phyloP scores from a whole-genome alignment of 2,113 vertebrate species.

The Corythornis cristatus region DNA sequence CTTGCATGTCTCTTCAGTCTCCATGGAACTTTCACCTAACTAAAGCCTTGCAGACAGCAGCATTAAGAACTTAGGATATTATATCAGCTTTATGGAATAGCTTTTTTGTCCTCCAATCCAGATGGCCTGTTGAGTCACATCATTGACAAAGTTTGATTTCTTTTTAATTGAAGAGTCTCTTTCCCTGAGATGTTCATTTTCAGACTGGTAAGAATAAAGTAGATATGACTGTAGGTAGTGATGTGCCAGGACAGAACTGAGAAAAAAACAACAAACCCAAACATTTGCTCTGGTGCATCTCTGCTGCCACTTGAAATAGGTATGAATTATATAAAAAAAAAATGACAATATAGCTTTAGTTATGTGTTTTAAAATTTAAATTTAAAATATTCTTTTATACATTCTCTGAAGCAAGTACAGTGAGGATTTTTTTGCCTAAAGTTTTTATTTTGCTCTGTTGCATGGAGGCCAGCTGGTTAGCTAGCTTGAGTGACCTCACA shows the following conservation, averaged over 20 bases:
- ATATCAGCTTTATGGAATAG: background rate
- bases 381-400: slow-evolving; percentile 14
- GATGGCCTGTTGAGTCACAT: background rate
- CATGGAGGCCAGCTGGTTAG: slow-evolving; percentile 69
- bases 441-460: slow-evolving; percentile 65
- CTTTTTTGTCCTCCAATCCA: background rate
- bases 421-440: slow-evolving; percentile 14
- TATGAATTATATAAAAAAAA: background rate
- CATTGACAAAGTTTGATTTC: background rate
- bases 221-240: background rate
- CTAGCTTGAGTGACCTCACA: slow-evolving; percentile 73
- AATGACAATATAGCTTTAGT: background rate
- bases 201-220: background rate
- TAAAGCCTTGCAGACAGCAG: background rate
- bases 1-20: background rate
- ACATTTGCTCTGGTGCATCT: background rate
- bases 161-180: background rate
- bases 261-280: background rate
- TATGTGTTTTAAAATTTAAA: background rate
- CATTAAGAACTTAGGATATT: background rate
- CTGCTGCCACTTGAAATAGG: background rate
- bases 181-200: background rate
- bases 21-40: background rate
- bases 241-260: background rate
- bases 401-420: slow-evolving; percentile 30